These are phyloP conservation scores for Pongo pygmaeus DNA, from an alignment of 2,113 vertebrate species.

Conservation along the genomic window DNA sequence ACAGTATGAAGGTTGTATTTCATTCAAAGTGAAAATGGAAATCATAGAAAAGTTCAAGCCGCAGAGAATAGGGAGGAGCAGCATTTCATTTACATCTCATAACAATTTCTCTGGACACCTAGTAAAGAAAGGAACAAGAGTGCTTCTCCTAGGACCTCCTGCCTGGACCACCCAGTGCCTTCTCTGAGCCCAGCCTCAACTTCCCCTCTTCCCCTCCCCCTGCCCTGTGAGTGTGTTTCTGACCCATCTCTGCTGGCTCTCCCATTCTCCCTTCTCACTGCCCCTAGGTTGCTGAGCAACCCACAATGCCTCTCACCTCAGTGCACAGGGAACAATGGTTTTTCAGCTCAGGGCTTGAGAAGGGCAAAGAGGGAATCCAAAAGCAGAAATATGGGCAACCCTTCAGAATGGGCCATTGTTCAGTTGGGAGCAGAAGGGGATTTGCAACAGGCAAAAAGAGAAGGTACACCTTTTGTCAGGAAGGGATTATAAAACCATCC, in stretches of 20 bases:
- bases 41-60: neutral
- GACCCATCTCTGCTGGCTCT: neutral
- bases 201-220: neutral
- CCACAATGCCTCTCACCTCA: neutral
- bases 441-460: neutral
- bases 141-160: too few species aligned
- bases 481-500: neutral
- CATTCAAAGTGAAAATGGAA: neutral
- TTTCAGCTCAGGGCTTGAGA: neutral
- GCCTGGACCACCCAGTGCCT: neutral
- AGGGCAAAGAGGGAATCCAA: neutral
- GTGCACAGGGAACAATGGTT: neutral
- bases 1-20: neutral
- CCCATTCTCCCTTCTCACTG: neutral
- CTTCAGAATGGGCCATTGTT: neutral
- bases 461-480: neutral
- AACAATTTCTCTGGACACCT: neutral
- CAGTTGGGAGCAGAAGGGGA: neutral
- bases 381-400: neutral
- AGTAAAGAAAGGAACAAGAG: neutral
- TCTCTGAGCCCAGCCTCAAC: neutral
- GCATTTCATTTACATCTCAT: neutral
- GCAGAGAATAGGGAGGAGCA: neutral
- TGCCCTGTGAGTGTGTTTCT: neutral
- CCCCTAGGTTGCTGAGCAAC: neutral